Percentiles rank a stretch among this genome's conserved stretches.
Conservation (phyloP, 37 sponge, comb jelly and placozoan genomes). For the Chondrosia reniformis region DNA sequence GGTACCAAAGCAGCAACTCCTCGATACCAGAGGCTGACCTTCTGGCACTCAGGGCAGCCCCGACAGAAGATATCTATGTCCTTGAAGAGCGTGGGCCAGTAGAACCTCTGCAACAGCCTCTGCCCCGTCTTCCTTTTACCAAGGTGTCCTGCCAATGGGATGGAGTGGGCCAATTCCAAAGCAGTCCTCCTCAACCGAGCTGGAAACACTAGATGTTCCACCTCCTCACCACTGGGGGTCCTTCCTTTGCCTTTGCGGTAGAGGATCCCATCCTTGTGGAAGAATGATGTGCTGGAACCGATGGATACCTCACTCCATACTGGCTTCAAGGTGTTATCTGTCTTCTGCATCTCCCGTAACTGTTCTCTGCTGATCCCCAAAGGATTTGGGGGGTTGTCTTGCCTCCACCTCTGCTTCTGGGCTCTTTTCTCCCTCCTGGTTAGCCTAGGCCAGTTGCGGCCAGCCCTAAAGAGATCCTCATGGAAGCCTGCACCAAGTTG, state of each 20-base stretch:
- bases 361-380: not conserved
- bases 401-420: not conserved
- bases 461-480: not conserved
- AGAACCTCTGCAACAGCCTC: too few relatives aligned
- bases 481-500: not conserved
- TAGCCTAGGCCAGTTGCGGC: not conserved
- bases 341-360: not conserved
- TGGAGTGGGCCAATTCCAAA: slow-evolving; percentile 36
- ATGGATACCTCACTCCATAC: too few relatives aligned
- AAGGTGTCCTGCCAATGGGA: slow-evolving; percentile 48
- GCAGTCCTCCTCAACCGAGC: slow-evolving; percentile 10
- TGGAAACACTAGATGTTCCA: slow-evolving; percentile 54
- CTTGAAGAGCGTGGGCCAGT: slow-evolving; percentile 1
- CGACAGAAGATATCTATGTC: not conserved
- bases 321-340: too few relatives aligned
- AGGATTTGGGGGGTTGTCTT: not conserved
- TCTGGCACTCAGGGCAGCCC: not conserved
- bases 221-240: not conserved
- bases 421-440: not conserved
- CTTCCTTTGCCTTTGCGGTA: not conserved
- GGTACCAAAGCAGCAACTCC: too few relatives aligned
- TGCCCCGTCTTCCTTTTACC: slow-evolving; percentile 48
- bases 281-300: too few relatives aligned
- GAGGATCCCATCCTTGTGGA: not conserved
- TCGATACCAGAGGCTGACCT: too few relatives aligned